Conservation (phyloP, 2,113 vertebrate species). For the Caranx ignobilis region DNA sequence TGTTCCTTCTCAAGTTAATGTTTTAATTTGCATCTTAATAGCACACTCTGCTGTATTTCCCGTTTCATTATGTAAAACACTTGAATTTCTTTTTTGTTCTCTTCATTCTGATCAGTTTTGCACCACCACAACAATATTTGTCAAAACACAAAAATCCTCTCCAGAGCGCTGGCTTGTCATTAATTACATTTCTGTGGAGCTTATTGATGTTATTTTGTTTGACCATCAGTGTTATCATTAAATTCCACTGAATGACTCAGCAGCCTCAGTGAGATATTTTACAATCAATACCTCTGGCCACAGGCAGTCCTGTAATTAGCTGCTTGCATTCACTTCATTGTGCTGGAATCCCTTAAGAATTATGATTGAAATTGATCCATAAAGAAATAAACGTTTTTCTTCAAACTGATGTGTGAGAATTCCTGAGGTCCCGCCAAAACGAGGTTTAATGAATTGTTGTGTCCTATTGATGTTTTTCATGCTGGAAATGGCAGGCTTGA, state of each 20-base stretch:
- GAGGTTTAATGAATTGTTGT: not conserved
- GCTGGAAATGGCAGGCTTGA: not conserved
- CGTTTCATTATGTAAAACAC: not conserved
- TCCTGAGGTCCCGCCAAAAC: not conserved
- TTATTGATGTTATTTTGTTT: not conserved
- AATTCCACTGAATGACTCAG: constrained; percentile 7
- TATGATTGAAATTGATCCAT: not conserved
- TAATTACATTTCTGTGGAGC: not conserved
- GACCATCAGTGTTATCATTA: constrained; percentile 1
- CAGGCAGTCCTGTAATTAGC: constrained; percentile 30
- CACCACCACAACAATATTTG: not conserved
- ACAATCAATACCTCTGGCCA: constrained; percentile 6
- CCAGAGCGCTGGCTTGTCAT: not conserved
- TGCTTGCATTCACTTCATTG: constrained; percentile 15
- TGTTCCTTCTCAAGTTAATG: too few species aligned
- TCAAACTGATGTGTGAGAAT: not conserved
- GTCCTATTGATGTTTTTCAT: not conserved
- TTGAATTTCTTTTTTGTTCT: not conserved
- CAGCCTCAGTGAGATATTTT: constrained; percentile 1
- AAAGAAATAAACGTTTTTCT: not conserved
- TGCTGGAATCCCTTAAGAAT: constrained; percentile 1
- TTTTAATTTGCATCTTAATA: too few species aligned
- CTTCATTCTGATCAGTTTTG: not conserved
- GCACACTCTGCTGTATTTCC: too few species aligned
- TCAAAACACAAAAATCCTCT: not conserved